phyloP scores from a whole-genome alignment of 1,140 invertebrate genomes.

The Pollicipes pollicipes region DNA sequence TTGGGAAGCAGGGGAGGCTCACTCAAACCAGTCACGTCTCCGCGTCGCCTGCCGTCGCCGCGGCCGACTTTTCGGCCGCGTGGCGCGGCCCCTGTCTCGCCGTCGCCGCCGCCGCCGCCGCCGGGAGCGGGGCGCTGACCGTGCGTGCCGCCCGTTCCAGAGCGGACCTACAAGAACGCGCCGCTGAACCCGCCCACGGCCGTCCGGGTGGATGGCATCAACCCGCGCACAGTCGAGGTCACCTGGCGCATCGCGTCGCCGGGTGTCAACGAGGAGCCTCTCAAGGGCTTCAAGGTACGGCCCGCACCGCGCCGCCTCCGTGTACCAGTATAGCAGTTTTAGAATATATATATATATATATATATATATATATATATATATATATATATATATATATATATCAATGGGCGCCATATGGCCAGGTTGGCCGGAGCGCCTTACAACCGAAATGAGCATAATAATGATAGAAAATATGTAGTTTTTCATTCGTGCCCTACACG shows the following conservation, averaged over 20 bases:
- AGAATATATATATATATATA: too few relatives aligned
- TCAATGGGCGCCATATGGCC: not conserved
- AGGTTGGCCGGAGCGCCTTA: not conserved
- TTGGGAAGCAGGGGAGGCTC: too few relatives aligned
- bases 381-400: too few relatives aligned
- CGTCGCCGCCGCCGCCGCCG: too few relatives aligned
- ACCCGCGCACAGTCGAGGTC: constrained; percentile 68
- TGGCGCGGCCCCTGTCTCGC: too few relatives aligned
- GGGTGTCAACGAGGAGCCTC: constrained; percentile 72
- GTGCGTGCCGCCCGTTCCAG: constrained; percentile 22
- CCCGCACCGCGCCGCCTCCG: not conserved
- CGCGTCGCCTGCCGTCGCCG: too few relatives aligned
- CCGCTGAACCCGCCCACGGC: constrained; percentile 83
- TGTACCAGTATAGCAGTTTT: not conserved
- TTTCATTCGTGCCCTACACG: too few relatives aligned
- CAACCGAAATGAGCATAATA: not conserved
- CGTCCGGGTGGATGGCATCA: constrained; percentile 58
- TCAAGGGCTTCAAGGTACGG: constrained; percentile 72
- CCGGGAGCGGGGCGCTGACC: too few relatives aligned
- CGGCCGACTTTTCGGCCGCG: too few relatives aligned
- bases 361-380: too few relatives aligned
- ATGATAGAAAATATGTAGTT: not conserved
- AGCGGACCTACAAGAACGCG: constrained; percentile 71
- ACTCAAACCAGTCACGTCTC: too few relatives aligned
- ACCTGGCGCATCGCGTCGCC: constrained; percentile 84